These are phyloP conservation scores for Atrina japonica DNA, from an alignment of 2,888 invertebrate species.

Conservation along the genomic window DNA sequence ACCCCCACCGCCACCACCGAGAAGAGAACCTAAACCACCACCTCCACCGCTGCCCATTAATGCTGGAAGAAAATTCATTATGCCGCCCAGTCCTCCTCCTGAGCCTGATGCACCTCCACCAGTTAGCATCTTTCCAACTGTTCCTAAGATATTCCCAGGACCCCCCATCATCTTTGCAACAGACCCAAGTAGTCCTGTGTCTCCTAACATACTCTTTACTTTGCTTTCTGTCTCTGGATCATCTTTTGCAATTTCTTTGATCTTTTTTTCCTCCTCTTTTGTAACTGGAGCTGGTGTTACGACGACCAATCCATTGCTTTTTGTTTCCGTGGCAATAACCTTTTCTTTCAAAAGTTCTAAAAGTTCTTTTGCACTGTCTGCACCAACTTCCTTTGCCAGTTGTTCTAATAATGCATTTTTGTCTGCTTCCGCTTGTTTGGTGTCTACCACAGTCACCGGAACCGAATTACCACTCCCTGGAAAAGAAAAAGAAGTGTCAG, in stretches of 20 bases:
- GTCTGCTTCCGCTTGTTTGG: slow-evolving; percentile 7
- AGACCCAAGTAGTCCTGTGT: slow-evolving; percentile 31
- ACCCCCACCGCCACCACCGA: slow-evolving; percentile 33
- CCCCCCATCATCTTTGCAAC: slow-evolving; percentile 30
- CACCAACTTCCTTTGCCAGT: slow-evolving; percentile 42
- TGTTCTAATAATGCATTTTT: slow-evolving; percentile 31
- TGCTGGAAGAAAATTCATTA: not conserved
- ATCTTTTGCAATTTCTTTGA: slow-evolving; percentile 28
- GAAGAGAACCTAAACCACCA: slow-evolving; percentile 3
- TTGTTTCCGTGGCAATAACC: slow-evolving; percentile 27
- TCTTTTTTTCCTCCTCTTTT: slow-evolving; percentile 32
- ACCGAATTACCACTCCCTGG: slow-evolving; percentile 6
- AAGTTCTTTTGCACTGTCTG: slow-evolving; percentile 36
- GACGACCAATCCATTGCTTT: not conserved
- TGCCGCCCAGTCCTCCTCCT: slow-evolving; percentile 13
- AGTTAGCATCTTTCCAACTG: slow-evolving; percentile 1
- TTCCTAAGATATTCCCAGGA: not conserved
- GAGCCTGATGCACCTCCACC: slow-evolving; percentile 31
- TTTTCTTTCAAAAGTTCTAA: slow-evolving; percentile 37
- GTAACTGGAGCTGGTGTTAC: slow-evolving; percentile 15
- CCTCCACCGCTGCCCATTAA: slow-evolving; percentile 26
- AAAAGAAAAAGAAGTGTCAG: too few relatives aligned
- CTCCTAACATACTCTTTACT: slow-evolving; percentile 25
- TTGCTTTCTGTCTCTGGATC: slow-evolving; percentile 32
- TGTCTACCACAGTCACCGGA: not conserved